These are phyloP conservation scores for Ophion costatus DNA, from an alignment of 2,888 invertebrate species.

Conservation along the genomic window DNA sequence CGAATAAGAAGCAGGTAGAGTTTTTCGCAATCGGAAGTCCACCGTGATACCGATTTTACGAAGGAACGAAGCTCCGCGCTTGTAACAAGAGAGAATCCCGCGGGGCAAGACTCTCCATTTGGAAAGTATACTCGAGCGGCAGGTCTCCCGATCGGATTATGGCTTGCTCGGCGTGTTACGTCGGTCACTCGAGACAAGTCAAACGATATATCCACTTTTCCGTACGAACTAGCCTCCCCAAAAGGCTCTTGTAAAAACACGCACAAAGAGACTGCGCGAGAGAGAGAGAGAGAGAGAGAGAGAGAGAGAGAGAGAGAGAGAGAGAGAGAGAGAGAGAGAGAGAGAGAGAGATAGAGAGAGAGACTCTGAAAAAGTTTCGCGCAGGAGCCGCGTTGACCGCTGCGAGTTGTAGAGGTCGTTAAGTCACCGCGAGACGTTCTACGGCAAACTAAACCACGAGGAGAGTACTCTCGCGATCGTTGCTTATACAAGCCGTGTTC, in stretches of 20 bases:
- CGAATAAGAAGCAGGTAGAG: constrained; percentile 29
- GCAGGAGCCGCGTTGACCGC: constrained; percentile 32
- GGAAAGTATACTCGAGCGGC: constrained; percentile 18
- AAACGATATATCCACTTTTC: constrained; percentile 19
- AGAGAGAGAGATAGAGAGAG: constrained; percentile 12
- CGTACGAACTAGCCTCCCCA: constrained; percentile 29
- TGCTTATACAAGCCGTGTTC: constrained; percentile 29
- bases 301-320: constrained; percentile 7
- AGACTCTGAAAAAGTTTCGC: constrained; percentile 24
- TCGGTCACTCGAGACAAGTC: constrained; percentile 29
- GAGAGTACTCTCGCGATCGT: constrained; percentile 13
- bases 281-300: constrained; percentile 12
- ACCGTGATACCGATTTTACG: constrained; percentile 30
- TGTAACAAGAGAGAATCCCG: background rate
- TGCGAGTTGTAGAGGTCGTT: constrained; percentile 43
- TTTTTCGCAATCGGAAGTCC: constrained; percentile 12
- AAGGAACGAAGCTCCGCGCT: constrained; percentile 2
- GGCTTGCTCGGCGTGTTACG: background rate
- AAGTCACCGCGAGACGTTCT: constrained; percentile 43
- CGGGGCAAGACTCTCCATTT: constrained; percentile 45
- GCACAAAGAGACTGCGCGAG: background rate
- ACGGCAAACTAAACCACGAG: constrained; percentile 22
- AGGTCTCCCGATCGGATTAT: constrained; percentile 52
- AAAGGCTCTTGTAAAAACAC: background rate
- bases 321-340: constrained; percentile 10